Evolutionary conservation across 2,888 invertebrate species (phyloP).

Genomic region (Parthenolecanium corni): DNA sequence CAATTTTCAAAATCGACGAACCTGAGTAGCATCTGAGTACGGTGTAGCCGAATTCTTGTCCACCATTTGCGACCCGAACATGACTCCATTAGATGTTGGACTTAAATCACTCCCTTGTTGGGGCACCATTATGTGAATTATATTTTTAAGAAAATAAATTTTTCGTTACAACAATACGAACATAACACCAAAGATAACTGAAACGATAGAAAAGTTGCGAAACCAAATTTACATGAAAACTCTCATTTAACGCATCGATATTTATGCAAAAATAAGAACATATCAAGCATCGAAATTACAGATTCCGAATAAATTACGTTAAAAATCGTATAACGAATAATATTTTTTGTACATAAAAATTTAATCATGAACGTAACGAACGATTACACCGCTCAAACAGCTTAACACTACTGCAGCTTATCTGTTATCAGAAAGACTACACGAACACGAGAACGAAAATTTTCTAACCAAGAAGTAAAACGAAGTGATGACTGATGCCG

Average conservation of each 20-base stretch:
- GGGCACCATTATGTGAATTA: constrained; percentile 13
- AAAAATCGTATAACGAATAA: constrained; percentile 7
- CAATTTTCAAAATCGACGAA: constrained; percentile 48
- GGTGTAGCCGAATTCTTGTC: constrained; percentile 85
- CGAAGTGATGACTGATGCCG: constrained; percentile 25
- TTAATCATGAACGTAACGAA: constrained; percentile 4
- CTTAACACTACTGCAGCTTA: constrained; percentile 28
- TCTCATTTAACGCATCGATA: not conserved
- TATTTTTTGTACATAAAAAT: no score
- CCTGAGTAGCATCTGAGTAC: constrained; percentile 96
- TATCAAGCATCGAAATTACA: not conserved
- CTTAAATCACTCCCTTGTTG: constrained; percentile 27
- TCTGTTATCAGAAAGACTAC: constrained; percentile 21
- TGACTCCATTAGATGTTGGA: constrained; percentile 14
- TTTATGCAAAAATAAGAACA: not conserved
- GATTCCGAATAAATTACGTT: constrained; percentile 8
- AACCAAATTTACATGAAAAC: not conserved
- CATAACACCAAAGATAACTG: constrained; percentile 13
- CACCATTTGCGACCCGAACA: constrained; percentile 80
- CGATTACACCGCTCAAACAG: constrained; percentile 25
- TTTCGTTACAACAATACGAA: not conserved
- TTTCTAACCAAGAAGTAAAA: constrained; percentile 10
- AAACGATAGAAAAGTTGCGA: not conserved
- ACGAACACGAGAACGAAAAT: constrained; percentile 10
- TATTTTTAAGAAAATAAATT: no score